These are phyloP conservation scores for Dryococelus australis DNA, from an alignment of 2,888 invertebrate genomes.

Conservation along the genomic window DNA sequence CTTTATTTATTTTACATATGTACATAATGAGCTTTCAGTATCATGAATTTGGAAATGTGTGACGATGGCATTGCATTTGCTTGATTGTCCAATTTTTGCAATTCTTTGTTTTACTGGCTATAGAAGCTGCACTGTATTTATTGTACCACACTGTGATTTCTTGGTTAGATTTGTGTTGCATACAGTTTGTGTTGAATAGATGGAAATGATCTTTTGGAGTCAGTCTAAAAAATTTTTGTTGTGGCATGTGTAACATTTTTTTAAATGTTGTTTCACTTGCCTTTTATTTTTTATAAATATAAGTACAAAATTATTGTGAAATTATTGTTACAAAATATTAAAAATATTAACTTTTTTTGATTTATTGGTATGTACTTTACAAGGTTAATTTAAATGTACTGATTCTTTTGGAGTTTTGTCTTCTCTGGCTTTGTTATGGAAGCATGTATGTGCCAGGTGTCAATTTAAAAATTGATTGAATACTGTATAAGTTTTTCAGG, in stretches of 20 bases:
- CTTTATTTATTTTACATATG: background rate
- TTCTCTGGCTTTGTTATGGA: background rate
- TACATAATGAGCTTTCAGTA: background rate
- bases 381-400: too few species aligned
- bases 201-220: background rate
- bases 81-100: background rate
- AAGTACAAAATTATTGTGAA: background rate
- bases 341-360: too few species aligned
- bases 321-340: background rate
- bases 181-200: background rate
- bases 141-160: background rate
- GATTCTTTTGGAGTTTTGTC: background rate
- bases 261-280: background rate
- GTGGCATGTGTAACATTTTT: background rate
- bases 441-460: background rate
- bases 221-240: background rate
- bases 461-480: too few species aligned
- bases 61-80: conserved; percentile 18
- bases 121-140: background rate
- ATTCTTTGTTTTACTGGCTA: background rate
- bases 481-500: too few species aligned
- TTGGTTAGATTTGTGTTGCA: background rate
- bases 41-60: background rate
- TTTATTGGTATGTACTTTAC: too few species aligned
- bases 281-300: background rate